A percentile compares a stretch with the other conserved stretches of the same genome.
These are phyloP conservation scores for Oryzias celebensis DNA, from an alignment of 2,113 vertebrate species.

Conservation along the genomic window DNA sequence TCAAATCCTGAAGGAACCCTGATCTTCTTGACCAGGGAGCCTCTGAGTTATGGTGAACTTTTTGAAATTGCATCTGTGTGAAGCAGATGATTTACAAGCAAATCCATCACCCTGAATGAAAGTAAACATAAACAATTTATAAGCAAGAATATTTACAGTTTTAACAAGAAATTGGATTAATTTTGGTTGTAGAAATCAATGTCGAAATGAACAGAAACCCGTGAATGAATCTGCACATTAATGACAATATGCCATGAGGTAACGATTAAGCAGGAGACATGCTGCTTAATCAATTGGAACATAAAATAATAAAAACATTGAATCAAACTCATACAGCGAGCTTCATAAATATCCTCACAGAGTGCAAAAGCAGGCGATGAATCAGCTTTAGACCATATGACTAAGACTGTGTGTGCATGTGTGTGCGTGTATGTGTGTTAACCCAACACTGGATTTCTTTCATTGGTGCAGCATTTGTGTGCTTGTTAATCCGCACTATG, in stretches of 20 bases:
- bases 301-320: background rate
- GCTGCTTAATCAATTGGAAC: constrained; percentile 1
- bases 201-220: background rate
- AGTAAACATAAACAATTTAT: no score
- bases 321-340: constrained; percentile 11
- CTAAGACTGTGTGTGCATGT: background rate
- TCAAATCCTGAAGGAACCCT: no score
- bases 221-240: constrained; percentile 1
- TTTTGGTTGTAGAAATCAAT: background rate
- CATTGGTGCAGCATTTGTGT: constrained; percentile 44
- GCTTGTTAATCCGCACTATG: constrained; percentile 55
- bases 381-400: constrained; percentile 33
- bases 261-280: background rate
- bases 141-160: no score
- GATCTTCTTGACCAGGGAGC: no score
- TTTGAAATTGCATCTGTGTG: no score
- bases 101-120: no score
- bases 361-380: constrained; percentile 28
- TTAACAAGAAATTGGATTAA: background rate
- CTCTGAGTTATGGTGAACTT: no score
- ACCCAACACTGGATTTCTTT: constrained; percentile 41
- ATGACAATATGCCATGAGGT: background rate
- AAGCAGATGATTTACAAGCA: no score
- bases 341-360: constrained; percentile 14
- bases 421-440: constrained; percentile 20